Evolutionary conservation across 2,888 invertebrate genomes (phyloP), one percentile per base, ranked within the genome.

Genomic region (Drosophila paucipuncta): DNA sequence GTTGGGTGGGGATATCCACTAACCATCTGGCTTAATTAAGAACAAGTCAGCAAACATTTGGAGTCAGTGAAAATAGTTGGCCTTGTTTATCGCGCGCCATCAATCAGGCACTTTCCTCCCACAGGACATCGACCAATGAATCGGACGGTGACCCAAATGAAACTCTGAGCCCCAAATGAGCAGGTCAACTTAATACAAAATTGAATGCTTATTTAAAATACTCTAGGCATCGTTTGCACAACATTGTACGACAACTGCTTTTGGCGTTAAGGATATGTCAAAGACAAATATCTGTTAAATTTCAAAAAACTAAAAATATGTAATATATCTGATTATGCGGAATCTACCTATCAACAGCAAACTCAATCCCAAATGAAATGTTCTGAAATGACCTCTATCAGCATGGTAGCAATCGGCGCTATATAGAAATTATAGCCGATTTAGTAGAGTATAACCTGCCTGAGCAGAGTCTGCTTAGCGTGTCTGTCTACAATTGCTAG

Each of bases 11-110:
- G 53, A 64, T 54, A 49, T 47, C 63, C 68, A 70, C 66, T 68
- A 75, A 73, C 80, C 83, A 83, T 75, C 80, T 88, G 89, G 87
- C 87, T 86, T 86, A 86, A 86, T 86, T 86, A 86, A 89, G 89
- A 86, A 86, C 85, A 84, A 86, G 87, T 89, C 64, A 75, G 70
- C 78, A 86, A 86, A 86, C 80, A 86, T 69, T 25, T 71, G 67
- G 57, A 80, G 75, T 73, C 85, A 83, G 73, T 89, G 76, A 75
- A 81, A 87, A 83, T 89, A 88, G 85, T 85, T 89, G 80, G 83
- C 88, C 85, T 86, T 89, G 89, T 84, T 86, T 89, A 86, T 86
- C 87, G 82, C 83, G 73, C 75, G 65, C 80, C 76, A 88, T 88
- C 82, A 80, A 78, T 76, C 88, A 79, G 70, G 35, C 73, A 78